phyloP scores from a whole-genome alignment of 2,888 invertebrate genomes.

The Elmis aenea region DNA sequence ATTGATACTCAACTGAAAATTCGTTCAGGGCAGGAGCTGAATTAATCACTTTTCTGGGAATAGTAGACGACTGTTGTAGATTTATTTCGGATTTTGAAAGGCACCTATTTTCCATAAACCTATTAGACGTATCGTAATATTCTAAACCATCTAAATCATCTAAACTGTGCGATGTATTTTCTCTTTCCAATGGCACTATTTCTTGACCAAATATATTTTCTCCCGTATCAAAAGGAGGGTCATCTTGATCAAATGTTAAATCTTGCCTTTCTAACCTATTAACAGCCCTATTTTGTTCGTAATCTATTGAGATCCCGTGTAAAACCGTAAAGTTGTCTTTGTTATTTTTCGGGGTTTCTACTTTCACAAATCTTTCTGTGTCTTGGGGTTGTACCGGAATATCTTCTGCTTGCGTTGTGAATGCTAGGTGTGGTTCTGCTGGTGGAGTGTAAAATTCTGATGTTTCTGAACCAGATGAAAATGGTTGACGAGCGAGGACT shows the following conservation, averaged over 20 bases:
- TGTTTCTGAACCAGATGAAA: conserved; percentile 44
- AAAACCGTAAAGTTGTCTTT: conserved; percentile 23
- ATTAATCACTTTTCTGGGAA: conserved; percentile 36
- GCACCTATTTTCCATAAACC: conserved; percentile 9
- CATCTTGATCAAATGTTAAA: not conserved
- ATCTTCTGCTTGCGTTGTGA: conserved; percentile 7
- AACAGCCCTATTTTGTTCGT: conserved; percentile 11
- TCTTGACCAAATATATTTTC: no score
- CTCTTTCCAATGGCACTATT: conserved; percentile 6
- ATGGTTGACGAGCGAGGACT: conserved; percentile 26
- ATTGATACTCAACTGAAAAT: conserved; percentile 12
- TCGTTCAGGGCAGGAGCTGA: conserved; percentile 40
- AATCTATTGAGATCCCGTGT: conserved; percentile 13
- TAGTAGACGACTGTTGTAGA: conserved; percentile 35
- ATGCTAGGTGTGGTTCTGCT: conserved; percentile 35
- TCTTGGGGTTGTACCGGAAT: conserved; percentile 9
- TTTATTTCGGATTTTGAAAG: conserved; percentile 40
- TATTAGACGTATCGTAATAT: conserved; percentile 5
- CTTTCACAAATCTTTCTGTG: conserved; percentile 25
- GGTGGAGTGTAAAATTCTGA: conserved; percentile 46
- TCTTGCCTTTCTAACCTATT: conserved; percentile 4
- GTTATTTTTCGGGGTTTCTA: conserved; percentile 24
- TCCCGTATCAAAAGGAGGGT: conserved; percentile 4
- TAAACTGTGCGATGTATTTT: conserved; percentile 11
- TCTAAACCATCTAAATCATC: conserved; percentile 16